Conservation (phyloP, 1,140 invertebrate genomes). For the Bombyx mori region ASM3026992v2 NC_085116.1:14360501-14361000, state of each 20-base stretch:
- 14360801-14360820: not conserved
- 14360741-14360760: too few species aligned
- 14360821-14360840: not conserved
- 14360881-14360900: conserved; percentile 88
- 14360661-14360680: too few species aligned
- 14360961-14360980: too few species aligned
- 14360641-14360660: not conserved
- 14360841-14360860: conserved; percentile 11
- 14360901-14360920: conserved; percentile 80
- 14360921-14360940: conserved; percentile 94
- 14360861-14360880: conserved; percentile 90
- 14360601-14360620: not conserved
- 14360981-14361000: too few species aligned
- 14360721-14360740: too few species aligned
- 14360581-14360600: not conserved
- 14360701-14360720: too few species aligned
- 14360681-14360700: too few species aligned
- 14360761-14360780: too few species aligned
- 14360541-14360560: not conserved
- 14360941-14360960: conserved; percentile 2
- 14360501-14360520: conserved; percentile 88
- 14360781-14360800: too few species aligned
- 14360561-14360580: not conserved
- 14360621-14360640: not conserved
- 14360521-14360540: conserved; percentile 73